A percentile compares a stretch with the other conserved stretches of the same genome.
Evolutionary conservation across 2,113 vertebrate genomes (phyloP).

Genomic region (Pithys albifrons): DNA sequence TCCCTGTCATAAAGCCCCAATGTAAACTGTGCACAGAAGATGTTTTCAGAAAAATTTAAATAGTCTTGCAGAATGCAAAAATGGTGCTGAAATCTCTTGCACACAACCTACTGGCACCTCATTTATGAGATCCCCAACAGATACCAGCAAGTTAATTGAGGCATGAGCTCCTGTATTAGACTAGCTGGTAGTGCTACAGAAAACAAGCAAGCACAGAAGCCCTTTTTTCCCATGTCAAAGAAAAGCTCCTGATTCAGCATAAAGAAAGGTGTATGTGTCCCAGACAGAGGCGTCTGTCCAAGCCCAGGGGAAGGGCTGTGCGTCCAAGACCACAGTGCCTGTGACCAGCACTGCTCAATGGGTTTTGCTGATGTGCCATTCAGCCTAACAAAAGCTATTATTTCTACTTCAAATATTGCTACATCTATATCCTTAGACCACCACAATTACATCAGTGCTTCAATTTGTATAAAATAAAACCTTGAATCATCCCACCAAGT

Average conservation of each 20-base stretch:
- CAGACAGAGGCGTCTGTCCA: background rate
- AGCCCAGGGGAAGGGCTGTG: background rate
- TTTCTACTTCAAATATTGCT: background rate
- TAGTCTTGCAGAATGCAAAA: background rate
- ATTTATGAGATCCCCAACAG: background rate
- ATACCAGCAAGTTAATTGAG: background rate
- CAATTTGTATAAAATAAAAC: background rate
- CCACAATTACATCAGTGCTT: background rate
- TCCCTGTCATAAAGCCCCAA: background rate
- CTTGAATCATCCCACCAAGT: background rate
- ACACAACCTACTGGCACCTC: background rate
- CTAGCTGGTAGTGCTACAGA: background rate
- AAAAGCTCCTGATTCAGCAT: background rate
- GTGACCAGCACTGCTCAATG: accelerated
- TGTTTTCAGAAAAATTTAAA: background rate
- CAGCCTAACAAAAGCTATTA: background rate
- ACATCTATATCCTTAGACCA: background rate
- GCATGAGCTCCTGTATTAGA: background rate
- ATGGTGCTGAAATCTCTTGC: background rate
- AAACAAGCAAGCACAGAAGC: background rate
- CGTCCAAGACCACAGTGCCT: accelerated
- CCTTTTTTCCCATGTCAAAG: background rate
- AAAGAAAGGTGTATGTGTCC: background rate
- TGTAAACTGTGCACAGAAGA: background rate
- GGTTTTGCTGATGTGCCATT: background rate